A percentile compares a stretch with the other conserved stretches of the same genome.
phyloP scores from a whole-genome alignment of 2,113 vertebrate species.

The Dicaeum eximium region DNA sequence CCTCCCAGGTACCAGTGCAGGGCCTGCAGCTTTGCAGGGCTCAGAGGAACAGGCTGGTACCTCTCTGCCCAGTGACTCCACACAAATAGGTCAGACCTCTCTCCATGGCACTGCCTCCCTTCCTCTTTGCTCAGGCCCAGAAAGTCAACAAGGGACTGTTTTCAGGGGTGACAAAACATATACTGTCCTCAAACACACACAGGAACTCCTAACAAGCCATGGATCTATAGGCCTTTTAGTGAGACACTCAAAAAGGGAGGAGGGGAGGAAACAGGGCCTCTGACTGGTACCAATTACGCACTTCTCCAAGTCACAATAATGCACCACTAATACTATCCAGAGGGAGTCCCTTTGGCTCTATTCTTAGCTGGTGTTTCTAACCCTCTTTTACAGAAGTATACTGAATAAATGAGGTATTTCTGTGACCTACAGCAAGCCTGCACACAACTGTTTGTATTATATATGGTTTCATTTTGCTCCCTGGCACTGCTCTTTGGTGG shows the following conservation, averaged over 20 bases:
- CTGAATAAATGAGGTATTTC: conserved; percentile 24
- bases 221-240: neutral
- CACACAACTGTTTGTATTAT: conserved; percentile 39
- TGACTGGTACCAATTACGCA: neutral
- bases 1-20: neutral
- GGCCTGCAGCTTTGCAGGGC: neutral
- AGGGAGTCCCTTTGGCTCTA: neutral
- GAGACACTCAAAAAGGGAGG: neutral
- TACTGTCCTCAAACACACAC: neutral
- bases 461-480: conserved; percentile 44
- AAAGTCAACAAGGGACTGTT: neutral
- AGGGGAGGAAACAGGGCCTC: neutral
- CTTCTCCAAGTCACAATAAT: neutral
- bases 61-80: neutral
- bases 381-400: neutral
- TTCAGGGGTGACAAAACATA: neutral
- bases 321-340: neutral
- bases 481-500: conserved; percentile 40
- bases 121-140: neutral
- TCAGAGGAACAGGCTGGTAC: neutral
- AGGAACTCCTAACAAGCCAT: neutral
- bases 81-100: neutral
- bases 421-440: conserved; percentile 37
- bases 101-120: neutral
- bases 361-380: conserved; percentile 12